Evolutionary conservation across 2,113 vertebrate species (phyloP).

Genomic region (Crotalus tigris): DNA sequence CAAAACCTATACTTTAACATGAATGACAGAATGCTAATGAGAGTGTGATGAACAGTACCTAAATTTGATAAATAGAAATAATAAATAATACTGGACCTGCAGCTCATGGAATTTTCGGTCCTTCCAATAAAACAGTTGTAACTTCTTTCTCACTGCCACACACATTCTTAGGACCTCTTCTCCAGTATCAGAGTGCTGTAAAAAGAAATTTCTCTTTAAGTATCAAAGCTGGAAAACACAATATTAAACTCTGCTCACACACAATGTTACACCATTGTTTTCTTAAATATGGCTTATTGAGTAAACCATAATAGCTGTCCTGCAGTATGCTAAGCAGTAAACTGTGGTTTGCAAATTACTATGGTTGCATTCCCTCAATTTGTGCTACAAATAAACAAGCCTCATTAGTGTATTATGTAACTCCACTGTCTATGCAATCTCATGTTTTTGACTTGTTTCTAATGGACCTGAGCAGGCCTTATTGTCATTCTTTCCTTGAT

Average conservation of each 20-base stretch:
- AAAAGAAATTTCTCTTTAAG: slow-evolving; percentile 35
- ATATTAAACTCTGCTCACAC: not conserved
- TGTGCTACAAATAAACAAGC: not conserved
- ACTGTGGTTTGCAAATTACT: not conserved
- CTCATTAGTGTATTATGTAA: not conserved
- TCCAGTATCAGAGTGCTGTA: slow-evolving; percentile 79
- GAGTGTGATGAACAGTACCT: not conserved
- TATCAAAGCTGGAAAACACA: not conserved
- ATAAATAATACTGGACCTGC: slow-evolving; percentile 73
- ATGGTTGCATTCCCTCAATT: not conserved
- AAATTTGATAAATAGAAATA: not conserved
- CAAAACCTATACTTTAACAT: not conserved
- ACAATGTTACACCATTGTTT: not conserved
- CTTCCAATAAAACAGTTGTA: slow-evolving; percentile 97
- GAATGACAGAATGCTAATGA: not conserved
- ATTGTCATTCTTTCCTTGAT: not conserved
- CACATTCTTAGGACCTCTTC: slow-evolving; percentile 91
- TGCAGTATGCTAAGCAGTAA: not conserved
- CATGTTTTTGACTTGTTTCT: not conserved
- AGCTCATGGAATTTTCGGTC: slow-evolving; percentile 93
- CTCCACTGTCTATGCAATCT: not conserved
- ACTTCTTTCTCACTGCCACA: slow-evolving; percentile 92
- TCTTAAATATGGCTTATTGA: not conserved
- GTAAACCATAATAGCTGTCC: not conserved
- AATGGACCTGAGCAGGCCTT: not conserved